These are phyloP conservation scores for Fistularia tabacaria DNA, from an alignment of 2,797 vertebrate genomes.

Conservation along the genomic window DNA sequence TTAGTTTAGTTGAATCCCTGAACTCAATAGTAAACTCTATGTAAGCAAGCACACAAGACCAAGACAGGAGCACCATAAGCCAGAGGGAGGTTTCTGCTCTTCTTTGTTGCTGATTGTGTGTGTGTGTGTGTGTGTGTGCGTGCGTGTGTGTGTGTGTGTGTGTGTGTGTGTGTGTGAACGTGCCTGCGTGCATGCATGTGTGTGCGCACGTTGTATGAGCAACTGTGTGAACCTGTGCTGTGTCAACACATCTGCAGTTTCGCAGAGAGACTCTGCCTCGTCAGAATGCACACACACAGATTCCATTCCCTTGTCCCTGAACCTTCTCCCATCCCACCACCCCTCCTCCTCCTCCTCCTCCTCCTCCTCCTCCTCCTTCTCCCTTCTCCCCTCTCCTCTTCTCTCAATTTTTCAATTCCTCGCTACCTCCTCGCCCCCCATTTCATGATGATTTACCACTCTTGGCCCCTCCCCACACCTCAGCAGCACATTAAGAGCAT, in stretches of 20 bases:
- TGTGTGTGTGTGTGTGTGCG: not conserved
- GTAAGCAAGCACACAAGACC: conserved; percentile 42
- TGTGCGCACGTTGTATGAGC: conserved; percentile 3
- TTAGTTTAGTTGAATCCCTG: conserved; percentile 19
- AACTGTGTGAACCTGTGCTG: conserved; percentile 54
- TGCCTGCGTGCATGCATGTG: conserved; percentile 22
- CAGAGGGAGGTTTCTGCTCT: conserved; percentile 8
- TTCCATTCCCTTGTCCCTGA: conserved; percentile 55
- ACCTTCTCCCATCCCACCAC: conserved; percentile 13
- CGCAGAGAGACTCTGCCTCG: conserved; percentile 42
- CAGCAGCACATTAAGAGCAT: conserved; percentile 68
- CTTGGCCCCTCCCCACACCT: conserved; percentile 62
- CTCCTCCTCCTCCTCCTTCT: conserved; percentile 2
- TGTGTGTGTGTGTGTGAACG: conserved; percentile 14
- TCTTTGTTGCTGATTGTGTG: conserved; percentile 1
- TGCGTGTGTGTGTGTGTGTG: not conserved
- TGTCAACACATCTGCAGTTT: conserved; percentile 63
- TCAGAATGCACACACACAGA: conserved; percentile 66
- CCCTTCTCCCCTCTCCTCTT: conserved; percentile 2
- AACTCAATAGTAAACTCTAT: conserved; percentile 55
- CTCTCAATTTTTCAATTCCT: conserved; percentile 40
- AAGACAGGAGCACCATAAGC: conserved; percentile 39
- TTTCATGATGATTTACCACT: conserved; percentile 63
- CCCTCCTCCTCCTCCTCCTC: not conserved
- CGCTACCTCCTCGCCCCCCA: conserved; percentile 16